Percentiles rank a stretch among this genome's conserved stretches.
phyloP scores from a whole-genome alignment of 2,113 vertebrate genomes.

The Hemichromis elongatus region DNA sequence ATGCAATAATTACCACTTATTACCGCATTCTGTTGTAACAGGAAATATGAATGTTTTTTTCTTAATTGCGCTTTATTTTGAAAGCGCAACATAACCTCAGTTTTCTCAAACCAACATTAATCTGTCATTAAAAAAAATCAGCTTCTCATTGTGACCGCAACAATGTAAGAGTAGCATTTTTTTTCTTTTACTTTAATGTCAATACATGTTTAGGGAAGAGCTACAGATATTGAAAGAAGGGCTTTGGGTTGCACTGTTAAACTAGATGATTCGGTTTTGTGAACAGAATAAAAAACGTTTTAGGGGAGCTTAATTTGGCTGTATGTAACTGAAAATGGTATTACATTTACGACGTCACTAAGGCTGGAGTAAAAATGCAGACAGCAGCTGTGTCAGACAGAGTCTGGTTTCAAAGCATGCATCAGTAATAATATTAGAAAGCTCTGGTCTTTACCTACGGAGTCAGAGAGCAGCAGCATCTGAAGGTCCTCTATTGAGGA shows the following conservation, averaged over 20 bases:
- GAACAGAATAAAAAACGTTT: not conserved
- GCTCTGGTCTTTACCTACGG: constrained; percentile 88
- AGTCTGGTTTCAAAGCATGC: not conserved
- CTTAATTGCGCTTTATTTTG: not conserved
- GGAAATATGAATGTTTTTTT: not conserved
- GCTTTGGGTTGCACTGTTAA: not conserved
- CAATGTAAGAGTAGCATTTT: not conserved
- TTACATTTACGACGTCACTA: not conserved
- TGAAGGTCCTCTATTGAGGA: constrained; percentile 89
- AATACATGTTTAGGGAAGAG: not conserved
- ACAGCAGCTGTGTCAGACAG: not conserved
- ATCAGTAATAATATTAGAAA: not conserved
- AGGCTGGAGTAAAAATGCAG: not conserved
- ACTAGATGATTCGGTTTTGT: not conserved
- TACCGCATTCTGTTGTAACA: not conserved
- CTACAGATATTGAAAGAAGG: not conserved
- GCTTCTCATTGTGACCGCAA: not conserved
- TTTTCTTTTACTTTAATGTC: not conserved
- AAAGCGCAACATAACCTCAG: not conserved
- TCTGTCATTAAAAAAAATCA: not conserved
- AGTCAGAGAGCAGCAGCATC: constrained; percentile 87
- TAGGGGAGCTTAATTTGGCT: not conserved
- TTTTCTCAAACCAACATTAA: not conserved
- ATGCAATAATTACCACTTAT: not conserved
- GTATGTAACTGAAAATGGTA: not conserved